Conservation (phyloP, 2,113 vertebrate species). For the Xenotilapia longispinis region DNA sequence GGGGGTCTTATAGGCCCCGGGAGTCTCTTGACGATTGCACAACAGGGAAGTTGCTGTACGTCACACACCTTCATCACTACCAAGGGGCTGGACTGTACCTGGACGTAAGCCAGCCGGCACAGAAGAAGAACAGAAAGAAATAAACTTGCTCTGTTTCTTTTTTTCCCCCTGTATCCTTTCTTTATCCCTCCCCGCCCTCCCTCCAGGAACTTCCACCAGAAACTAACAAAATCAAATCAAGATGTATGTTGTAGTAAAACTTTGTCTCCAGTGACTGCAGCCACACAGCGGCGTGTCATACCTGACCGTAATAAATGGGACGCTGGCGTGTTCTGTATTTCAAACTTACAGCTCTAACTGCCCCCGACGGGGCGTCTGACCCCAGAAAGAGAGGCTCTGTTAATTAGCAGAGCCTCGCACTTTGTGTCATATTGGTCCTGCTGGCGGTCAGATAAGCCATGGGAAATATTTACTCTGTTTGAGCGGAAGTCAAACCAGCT, state of each 20-base stretch:
- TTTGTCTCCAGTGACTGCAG: background rate
- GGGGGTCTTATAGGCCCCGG: constrained; percentile 54
- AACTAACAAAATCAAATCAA: constrained; percentile 47
- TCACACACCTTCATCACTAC: constrained; percentile 43
- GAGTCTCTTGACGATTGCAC: constrained; percentile 44
- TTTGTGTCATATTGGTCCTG: constrained; percentile 29
- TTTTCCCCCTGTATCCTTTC: background rate
- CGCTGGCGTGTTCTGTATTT: background rate
- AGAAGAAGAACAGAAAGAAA: background rate
- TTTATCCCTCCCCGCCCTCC: background rate
- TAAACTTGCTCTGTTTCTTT: background rate
- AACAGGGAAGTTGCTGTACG: constrained; percentile 44
- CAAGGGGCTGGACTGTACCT: constrained; percentile 45
- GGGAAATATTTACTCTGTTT: constrained; percentile 66
- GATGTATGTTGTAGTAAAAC: constrained; percentile 29
- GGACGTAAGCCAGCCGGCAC: constrained; percentile 40
- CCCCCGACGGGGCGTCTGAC: background rate
- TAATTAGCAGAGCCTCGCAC: constrained; percentile 46
- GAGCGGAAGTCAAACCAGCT: constrained; percentile 51
- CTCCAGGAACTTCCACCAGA: background rate
- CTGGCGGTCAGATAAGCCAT: constrained; percentile 64
- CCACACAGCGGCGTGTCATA: background rate
- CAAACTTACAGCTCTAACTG: background rate
- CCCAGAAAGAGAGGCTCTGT: background rate
- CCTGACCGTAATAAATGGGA: background rate